A percentile compares a stretch with the other conserved stretches of the same genome.
phyloP scores from a whole-genome alignment of 2,113 vertebrate species.

The Daphoenositta chrysoptera region DNA sequence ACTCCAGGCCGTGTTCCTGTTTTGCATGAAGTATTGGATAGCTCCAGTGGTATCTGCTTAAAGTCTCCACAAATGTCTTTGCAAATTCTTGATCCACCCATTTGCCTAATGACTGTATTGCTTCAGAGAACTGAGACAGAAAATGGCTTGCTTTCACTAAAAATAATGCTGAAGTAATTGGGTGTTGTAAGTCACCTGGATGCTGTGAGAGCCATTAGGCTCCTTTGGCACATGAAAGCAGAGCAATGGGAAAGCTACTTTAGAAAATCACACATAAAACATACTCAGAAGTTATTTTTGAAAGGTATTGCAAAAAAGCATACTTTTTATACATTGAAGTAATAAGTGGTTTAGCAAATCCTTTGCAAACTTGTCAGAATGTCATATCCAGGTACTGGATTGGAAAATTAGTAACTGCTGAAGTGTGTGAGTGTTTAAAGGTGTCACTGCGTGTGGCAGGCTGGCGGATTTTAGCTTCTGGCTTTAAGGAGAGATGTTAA shows the following conservation, averaged over 20 bases:
- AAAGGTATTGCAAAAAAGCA: constrained; percentile 18
- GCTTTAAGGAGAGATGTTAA: constrained; percentile 67
- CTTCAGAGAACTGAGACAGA: not conserved
- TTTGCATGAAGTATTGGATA: not conserved
- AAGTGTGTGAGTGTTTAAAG: constrained; percentile 68
- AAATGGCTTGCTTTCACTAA: not conserved
- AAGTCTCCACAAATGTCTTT: not conserved
- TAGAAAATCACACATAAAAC: constrained; percentile 27
- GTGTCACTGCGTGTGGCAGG: constrained; percentile 41
- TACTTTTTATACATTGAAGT: constrained; percentile 52
- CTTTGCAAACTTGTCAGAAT: constrained; percentile 73
- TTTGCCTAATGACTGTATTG: not conserved
- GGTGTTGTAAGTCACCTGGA: not conserved
- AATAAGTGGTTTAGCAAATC: constrained; percentile 66
- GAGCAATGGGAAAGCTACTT: constrained; percentile 43
- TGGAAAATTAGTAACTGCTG: constrained; percentile 73
- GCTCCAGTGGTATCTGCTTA: not conserved
- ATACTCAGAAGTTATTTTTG: constrained; percentile 37
- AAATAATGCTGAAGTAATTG: constrained; percentile 5
- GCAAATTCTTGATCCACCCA: not conserved
- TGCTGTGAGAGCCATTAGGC: not conserved
- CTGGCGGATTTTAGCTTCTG: constrained; percentile 66
- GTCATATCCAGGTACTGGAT: constrained; percentile 69
- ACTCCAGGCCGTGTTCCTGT: not conserved
- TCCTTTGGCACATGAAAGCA: not conserved